A percentile compares a stretch with the other conserved stretches of the same genome.
Conservation (phyloP, 2,797 vertebrate species). For the Anguilla megastoma region DNA sequence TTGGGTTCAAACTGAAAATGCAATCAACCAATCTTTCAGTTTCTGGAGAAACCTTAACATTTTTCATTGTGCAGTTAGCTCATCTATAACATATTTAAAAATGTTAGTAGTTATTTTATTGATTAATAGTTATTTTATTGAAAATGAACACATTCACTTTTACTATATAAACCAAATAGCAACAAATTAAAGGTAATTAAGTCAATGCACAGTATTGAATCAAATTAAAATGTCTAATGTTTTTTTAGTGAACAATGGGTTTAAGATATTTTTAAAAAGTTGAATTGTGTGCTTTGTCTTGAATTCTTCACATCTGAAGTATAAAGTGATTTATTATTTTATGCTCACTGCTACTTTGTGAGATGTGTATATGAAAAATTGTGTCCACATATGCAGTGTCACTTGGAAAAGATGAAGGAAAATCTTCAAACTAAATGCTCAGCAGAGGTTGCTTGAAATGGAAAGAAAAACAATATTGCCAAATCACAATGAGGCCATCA, state of each 20-base stretch:
- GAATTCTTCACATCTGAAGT: not conserved
- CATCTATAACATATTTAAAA: not conserved
- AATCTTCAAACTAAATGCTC: constrained; percentile 41
- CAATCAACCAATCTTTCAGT: too few relatives aligned
- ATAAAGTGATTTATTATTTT: not conserved
- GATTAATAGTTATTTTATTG: too few relatives aligned
- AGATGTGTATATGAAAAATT: constrained; percentile 17
- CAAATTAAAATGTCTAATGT: not conserved
- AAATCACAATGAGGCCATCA: constrained; percentile 36
- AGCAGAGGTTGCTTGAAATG: constrained; percentile 11
- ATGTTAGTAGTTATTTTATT: too few relatives aligned
- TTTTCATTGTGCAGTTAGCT: not conserved
- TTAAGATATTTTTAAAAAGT: not conserved
- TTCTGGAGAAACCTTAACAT: too few relatives aligned
- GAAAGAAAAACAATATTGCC: constrained; percentile 24
- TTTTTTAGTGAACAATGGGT: too few relatives aligned
- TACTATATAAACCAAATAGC: not conserved
- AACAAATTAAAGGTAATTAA: not conserved
- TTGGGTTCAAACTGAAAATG: too few relatives aligned
- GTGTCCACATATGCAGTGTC: constrained; percentile 31
- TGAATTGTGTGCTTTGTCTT: not conserved
- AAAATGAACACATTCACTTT: too few relatives aligned
- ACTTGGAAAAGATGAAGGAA: constrained; percentile 42
- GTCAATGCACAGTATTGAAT: not conserved
- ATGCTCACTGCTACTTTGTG: constrained; percentile 4